A percentile compares a stretch with the other conserved stretches of the same genome.
Evolutionary conservation across 1,140 invertebrate genomes (phyloP).

Genomic region (Diabrotica virgifera): DNA sequence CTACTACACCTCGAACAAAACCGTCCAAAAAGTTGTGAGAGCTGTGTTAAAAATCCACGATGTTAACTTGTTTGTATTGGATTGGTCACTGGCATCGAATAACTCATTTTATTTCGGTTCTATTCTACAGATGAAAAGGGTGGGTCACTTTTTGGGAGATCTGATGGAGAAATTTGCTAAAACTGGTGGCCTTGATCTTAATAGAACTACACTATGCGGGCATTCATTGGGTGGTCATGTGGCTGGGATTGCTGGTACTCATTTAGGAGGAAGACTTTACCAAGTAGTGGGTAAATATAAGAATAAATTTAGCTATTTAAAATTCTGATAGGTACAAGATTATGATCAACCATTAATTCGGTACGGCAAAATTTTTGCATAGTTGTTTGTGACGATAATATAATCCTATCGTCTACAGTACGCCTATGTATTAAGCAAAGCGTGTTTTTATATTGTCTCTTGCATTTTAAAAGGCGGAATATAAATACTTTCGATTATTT

Average conservation of each 20-base stretch:
- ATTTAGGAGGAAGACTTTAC: neutral
- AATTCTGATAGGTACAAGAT: too few species aligned
- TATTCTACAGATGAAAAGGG: neutral
- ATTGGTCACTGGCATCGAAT: neutral
- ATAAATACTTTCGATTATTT: too few species aligned
- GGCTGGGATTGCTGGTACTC: neutral
- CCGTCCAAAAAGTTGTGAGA: neutral
- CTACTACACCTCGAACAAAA: neutral
- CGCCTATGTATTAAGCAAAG: too few species aligned
- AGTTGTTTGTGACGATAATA: too few species aligned
- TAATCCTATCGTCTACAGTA: too few species aligned
- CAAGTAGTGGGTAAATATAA: neutral
- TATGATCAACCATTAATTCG: too few species aligned
- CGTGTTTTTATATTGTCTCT: too few species aligned
- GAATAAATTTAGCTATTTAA: too few species aligned
- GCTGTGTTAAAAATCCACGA: neutral
- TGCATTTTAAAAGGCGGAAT: too few species aligned
- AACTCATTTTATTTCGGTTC: neutral
- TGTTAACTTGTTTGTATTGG: neutral
- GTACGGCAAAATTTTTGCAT: too few species aligned
- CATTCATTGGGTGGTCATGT: conserved; percentile 2
- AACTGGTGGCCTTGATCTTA: neutral
- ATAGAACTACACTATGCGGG: neutral
- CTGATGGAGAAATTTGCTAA: neutral
- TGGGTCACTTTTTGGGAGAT: too few species aligned